Conservation (phyloP, 2,113 vertebrate genomes). For the Tichodroma muraria region DNA sequence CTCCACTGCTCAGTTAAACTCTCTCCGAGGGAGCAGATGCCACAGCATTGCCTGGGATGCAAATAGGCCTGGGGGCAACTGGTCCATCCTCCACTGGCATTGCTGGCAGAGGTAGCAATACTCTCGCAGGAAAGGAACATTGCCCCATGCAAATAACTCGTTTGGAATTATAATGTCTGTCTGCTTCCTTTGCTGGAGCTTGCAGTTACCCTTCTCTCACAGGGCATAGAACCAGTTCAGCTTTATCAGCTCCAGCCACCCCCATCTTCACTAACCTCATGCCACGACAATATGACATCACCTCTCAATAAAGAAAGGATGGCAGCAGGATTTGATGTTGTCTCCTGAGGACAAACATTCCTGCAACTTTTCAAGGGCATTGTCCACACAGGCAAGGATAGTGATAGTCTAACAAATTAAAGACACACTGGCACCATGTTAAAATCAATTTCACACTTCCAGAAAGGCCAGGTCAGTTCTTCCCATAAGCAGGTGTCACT, state of each 20-base stretch:
- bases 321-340: accelerated
- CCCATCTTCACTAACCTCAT: neutral
- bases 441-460: neutral
- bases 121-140: neutral
- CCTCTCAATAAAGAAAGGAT: neutral
- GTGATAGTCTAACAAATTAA: neutral
- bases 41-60: neutral
- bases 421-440: accelerated
- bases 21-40: neutral
- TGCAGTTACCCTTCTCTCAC: neutral
- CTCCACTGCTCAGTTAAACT: neutral
- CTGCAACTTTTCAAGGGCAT: neutral
- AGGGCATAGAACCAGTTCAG: neutral
- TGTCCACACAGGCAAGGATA: no score
- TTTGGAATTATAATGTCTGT: neutral
- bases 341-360: neutral
- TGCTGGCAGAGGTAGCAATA: neutral
- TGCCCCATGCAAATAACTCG: neutral
- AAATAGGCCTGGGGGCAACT: neutral
- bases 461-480: neutral
- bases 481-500: neutral
- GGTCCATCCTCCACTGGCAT: neutral
- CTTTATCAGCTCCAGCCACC: neutral
- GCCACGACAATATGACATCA: neutral
- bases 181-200: neutral